These are phyloP conservation scores for Anolis apletophallus DNA, from an alignment of 2,797 vertebrate species.

Conservation along the genomic window DNA sequence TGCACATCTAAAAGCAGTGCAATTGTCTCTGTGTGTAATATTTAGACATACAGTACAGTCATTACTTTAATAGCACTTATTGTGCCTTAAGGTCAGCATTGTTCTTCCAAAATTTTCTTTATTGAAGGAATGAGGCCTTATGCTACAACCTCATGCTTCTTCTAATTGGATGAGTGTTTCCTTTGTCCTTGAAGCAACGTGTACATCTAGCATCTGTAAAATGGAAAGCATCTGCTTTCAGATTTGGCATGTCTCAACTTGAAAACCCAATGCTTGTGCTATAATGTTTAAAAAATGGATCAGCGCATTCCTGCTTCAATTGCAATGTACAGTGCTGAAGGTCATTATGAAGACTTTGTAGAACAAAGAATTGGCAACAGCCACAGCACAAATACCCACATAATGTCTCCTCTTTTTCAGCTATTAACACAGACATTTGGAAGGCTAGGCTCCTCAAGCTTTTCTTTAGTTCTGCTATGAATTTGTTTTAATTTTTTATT, in stretches of 20 bases:
- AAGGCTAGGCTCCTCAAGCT: not conserved
- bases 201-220: conserved; percentile 63
- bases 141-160: conserved; percentile 70
- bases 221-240: conserved; percentile 71
- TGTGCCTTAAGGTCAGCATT: conserved; percentile 72
- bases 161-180: conserved; percentile 77
- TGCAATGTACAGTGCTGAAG: conserved; percentile 20
- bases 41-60: conserved; percentile 63
- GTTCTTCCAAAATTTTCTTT: conserved; percentile 65
- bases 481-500: not conserved
- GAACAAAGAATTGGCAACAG: conserved; percentile 14
- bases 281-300: conserved; percentile 51
- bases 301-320: conserved; percentile 32
- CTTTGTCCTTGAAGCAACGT: conserved; percentile 75
- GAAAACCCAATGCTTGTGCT: conserved; percentile 59
- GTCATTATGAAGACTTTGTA: not conserved
- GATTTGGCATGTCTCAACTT: conserved; percentile 73
- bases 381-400: not conserved
- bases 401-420: not conserved
- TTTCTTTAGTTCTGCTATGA: not conserved
- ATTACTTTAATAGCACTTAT: conserved; percentile 74
- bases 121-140: conserved; percentile 65
- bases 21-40: accelerated
- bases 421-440: not conserved
- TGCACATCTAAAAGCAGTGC: not conserved